Percentiles rank a stretch among this genome's conserved stretches.
These are phyloP conservation scores for Conchocele bisecta DNA, from an alignment of 2,888 invertebrate species.

Conservation along the genomic window DNA sequence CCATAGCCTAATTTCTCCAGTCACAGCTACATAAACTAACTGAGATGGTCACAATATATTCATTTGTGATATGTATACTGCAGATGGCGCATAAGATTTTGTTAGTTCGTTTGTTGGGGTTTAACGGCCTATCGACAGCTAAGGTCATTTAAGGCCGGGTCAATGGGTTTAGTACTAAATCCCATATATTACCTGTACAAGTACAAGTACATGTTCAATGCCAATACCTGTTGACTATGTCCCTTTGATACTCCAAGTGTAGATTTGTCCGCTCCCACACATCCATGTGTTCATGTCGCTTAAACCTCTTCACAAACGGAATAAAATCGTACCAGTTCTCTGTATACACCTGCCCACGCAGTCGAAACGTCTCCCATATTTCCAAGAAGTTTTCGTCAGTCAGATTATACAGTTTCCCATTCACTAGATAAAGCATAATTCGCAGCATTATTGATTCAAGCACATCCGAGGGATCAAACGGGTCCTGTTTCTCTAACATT, in stretches of 20 bases:
- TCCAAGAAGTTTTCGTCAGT: constrained; percentile 64
- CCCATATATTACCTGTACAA: no score
- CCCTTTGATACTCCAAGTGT: constrained; percentile 63
- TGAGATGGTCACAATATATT: no score
- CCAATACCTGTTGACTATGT: constrained; percentile 63
- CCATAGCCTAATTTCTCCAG: no score
- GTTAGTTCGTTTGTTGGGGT: no score
- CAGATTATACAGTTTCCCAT: constrained; percentile 65
- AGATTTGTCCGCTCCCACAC: constrained; percentile 55
- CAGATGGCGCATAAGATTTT: no score
- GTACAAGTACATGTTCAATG: no score
- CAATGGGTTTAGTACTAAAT: no score
- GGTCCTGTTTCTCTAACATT: constrained; percentile 51
- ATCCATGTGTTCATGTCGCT: constrained; percentile 14
- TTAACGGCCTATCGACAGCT: no score
- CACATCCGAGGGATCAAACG: constrained; percentile 58
- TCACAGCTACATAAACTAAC: no score
- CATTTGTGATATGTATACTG: no score
- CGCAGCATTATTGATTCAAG: constrained; percentile 68
- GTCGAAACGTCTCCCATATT: constrained; percentile 61
- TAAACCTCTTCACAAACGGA: constrained; percentile 2
- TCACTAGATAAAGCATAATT: constrained; percentile 66
- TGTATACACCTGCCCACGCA: constrained; percentile 45
- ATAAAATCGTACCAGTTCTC: constrained; percentile 29
- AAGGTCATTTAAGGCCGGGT: no score